Conservation (phyloP, 2,113 vertebrate genomes). For the Sorex fumeus region DNA sequence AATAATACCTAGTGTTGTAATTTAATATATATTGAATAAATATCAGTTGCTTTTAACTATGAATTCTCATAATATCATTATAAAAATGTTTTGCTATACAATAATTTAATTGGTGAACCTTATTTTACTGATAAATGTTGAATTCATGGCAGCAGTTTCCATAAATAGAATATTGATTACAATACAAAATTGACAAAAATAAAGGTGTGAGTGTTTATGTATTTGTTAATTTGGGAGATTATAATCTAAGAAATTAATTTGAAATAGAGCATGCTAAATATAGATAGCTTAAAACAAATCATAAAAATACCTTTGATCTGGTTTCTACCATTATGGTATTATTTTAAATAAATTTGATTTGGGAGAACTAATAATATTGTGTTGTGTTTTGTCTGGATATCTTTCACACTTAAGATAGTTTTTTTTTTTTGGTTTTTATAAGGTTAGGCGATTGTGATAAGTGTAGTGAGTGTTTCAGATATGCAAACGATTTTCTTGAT, state of each 20-base stretch:
- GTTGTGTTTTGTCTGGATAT: background rate
- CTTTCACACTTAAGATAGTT: conserved; percentile 37
- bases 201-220: background rate
- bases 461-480: background rate
- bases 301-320: background rate
- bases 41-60: background rate
- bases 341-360: conserved; percentile 1
- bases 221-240: conserved; percentile 45
- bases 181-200: conserved; percentile 40
- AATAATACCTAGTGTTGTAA: background rate
- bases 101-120: conserved; percentile 48
- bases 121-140: conserved; percentile 44
- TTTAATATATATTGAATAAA: background rate
- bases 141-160: background rate
- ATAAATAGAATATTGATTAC: conserved; percentile 33
- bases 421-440: background rate
- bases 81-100: background rate
- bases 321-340: background rate
- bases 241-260: background rate
- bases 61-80: background rate
- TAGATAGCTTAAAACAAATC: background rate
- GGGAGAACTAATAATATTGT: background rate
- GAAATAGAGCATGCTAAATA: conserved; percentile 56
- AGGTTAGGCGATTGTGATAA: too few species aligned
- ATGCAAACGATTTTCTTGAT: background rate